Conservation (phyloP, 2,797 vertebrate species). For the Phalanger gymnotis region DNA sequence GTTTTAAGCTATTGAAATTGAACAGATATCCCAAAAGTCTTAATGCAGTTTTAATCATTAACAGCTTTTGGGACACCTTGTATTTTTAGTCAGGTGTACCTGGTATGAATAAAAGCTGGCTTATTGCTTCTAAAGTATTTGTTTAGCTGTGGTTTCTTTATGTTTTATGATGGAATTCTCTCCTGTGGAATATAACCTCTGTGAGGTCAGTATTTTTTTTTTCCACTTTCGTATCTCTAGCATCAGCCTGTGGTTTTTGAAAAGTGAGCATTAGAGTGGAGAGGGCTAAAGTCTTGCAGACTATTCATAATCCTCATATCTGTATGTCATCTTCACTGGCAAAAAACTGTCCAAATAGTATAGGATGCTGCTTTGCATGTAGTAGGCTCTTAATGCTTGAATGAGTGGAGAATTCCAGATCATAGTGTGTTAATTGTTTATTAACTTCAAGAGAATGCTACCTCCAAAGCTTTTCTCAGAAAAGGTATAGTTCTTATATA, state of each 20-base stretch:
- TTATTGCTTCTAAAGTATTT: background rate
- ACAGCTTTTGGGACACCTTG: background rate
- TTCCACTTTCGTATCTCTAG: too few species aligned
- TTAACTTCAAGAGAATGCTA: background rate
- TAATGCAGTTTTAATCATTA: background rate
- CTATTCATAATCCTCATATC: background rate
- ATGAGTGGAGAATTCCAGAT: background rate
- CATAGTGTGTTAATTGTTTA: background rate
- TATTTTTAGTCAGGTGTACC: background rate
- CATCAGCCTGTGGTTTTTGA: too few species aligned
- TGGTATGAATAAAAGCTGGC: background rate
- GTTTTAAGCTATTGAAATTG: background rate
- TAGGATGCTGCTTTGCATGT: background rate
- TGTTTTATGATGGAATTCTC: too few species aligned
- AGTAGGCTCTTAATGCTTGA: background rate
- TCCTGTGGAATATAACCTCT: too few species aligned
- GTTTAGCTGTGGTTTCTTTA: background rate
- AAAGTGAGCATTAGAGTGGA: too few species aligned
- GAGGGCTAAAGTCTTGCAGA: background rate
- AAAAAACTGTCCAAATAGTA: background rate
- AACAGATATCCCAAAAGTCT: background rate
- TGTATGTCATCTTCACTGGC: background rate
- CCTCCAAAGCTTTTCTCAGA: background rate
- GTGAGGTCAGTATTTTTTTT: background rate
- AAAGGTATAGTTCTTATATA: background rate